Conservation (phyloP, 2,888 invertebrate species). For the Caenorhabditis uteleia region DNA sequence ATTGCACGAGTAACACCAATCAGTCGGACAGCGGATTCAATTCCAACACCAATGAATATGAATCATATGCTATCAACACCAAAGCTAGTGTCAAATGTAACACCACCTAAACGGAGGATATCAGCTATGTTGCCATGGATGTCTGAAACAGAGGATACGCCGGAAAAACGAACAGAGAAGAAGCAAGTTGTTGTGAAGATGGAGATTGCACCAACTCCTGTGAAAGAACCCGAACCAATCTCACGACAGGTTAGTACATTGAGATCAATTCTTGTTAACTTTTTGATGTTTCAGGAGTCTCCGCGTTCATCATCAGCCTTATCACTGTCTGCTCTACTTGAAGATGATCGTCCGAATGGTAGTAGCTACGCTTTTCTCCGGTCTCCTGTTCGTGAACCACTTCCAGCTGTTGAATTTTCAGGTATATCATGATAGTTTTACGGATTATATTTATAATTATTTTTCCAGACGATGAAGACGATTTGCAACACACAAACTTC, state of each 20-base stretch:
- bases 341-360: conserved; percentile 17
- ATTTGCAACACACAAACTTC: conserved; percentile 21
- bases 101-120: conserved; percentile 1
- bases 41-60: conserved; percentile 5
- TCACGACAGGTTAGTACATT: too few species aligned
- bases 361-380: conserved; percentile 13
- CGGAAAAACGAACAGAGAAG: not conserved
- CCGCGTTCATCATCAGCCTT: conserved; percentile 19
- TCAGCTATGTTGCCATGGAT: conserved; percentile 25
- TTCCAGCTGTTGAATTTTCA: conserved; percentile 43
- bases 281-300: conserved; percentile 5
- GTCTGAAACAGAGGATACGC: not conserved
- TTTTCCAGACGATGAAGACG: conserved; percentile 30
- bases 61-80: not conserved
- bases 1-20: not conserved
- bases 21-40: not conserved
- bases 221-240: not conserved
- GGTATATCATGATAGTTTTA: conserved; percentile 14
- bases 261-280: too few species aligned
- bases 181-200: not conserved
- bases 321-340: conserved; percentile 21
- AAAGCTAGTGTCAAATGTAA: not conserved
- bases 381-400: conserved; percentile 27
- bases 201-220: too few species aligned
- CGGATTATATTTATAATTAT: not conserved